These are phyloP conservation scores for Centropristis striata DNA, from an alignment of 2,113 vertebrate genomes.

Conservation along the genomic window DNA sequence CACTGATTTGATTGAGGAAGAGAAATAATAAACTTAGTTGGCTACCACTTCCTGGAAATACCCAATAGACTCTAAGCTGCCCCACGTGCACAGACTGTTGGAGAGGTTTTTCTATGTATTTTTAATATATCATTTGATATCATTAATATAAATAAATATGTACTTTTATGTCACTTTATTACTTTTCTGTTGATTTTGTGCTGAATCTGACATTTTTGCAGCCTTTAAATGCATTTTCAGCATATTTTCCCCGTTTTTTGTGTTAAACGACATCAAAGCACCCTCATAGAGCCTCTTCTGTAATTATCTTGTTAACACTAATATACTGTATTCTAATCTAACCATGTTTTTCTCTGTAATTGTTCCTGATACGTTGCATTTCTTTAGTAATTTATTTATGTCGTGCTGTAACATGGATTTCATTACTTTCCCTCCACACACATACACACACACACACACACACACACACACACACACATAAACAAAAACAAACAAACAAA, in stretches of 20 bases:
- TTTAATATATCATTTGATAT: neutral
- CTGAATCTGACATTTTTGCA: neutral
- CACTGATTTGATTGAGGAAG: slow-evolving; percentile 78
- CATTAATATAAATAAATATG: neutral
- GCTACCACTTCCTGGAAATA: slow-evolving; percentile 74
- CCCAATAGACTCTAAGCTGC: slow-evolving; percentile 40
- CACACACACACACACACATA: neutral
- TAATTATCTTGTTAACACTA: neutral
- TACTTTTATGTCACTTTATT: neutral
- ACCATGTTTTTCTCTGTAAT: slow-evolving; percentile 1
- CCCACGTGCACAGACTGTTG: neutral
- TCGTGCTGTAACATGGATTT: neutral
- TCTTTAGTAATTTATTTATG: neutral
- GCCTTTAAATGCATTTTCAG: neutral
- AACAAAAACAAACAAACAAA: neutral
- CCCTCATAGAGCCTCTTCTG: neutral
- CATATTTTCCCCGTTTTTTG: neutral
- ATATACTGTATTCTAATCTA: neutral
- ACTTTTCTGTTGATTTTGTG: neutral
- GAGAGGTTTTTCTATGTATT: slow-evolving; percentile 2
- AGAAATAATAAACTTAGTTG: slow-evolving; percentile 75
- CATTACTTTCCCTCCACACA: neutral
- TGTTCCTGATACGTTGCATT: neutral
- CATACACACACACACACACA: neutral
- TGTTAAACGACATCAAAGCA: neutral